phyloP scores from a whole-genome alignment of 2,797 vertebrate genomes.

The Thamnophis elegans region DNA sequence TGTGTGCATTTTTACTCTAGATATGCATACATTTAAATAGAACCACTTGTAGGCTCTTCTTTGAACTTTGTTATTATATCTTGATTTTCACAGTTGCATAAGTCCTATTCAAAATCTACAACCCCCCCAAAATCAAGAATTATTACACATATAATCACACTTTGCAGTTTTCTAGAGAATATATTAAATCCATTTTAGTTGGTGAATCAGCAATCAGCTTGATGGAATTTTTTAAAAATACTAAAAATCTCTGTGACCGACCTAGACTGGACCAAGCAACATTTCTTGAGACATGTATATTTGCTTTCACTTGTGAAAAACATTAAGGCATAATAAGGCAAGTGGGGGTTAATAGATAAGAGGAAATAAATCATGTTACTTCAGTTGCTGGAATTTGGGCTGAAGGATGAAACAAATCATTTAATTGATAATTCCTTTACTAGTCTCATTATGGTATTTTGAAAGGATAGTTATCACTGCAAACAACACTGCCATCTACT shows the following conservation, averaged over 20 bases:
- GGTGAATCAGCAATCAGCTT: background rate
- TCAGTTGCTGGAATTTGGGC: background rate
- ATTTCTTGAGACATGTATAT: background rate
- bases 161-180: background rate
- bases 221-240: background rate
- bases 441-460: background rate
- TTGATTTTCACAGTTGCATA: background rate
- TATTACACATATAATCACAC: background rate
- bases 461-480: background rate
- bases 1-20: background rate
- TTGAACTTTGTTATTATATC: background rate
- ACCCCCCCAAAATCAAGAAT: background rate
- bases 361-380: background rate
- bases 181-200: background rate
- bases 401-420: background rate
- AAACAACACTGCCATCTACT: constrained; percentile 3
- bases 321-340: background rate
- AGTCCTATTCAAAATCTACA: background rate
- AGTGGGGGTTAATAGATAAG: background rate
- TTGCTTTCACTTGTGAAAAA: background rate
- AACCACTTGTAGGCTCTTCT: background rate
- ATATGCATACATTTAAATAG: background rate
- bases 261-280: background rate
- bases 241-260: background rate
- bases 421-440: background rate